These are phyloP conservation scores for Amblyopsis hoosieri DNA, from an alignment of 2,797 vertebrate species.

Conservation along the genomic window DNA sequence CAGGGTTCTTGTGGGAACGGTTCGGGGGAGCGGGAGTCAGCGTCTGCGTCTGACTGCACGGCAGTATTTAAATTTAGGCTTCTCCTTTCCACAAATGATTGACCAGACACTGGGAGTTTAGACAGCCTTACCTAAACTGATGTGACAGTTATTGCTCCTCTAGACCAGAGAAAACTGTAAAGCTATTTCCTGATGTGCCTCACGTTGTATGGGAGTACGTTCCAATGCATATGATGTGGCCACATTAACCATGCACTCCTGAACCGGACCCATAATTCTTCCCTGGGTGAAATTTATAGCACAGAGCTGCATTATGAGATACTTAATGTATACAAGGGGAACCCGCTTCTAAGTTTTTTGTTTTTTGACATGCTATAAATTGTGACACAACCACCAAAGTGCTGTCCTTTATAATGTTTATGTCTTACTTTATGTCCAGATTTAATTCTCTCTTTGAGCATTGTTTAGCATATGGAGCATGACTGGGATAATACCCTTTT, in stretches of 20 bases:
- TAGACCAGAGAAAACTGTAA: conserved; percentile 72
- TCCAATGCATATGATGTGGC: conserved; percentile 77
- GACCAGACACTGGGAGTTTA: conserved; percentile 73
- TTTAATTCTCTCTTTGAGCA: conserved; percentile 20
- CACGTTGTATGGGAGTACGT: conserved; percentile 80
- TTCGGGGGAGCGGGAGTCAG: conserved; percentile 20
- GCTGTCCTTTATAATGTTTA: conserved; percentile 57
- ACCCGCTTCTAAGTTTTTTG: conserved; percentile 46
- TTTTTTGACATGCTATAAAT: conserved; percentile 67
- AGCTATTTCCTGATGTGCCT: conserved; percentile 86
- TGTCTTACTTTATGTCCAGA: conserved; percentile 38
- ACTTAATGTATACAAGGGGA: conserved; percentile 51
- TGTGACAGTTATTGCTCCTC: conserved; percentile 83
- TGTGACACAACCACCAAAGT: conserved; percentile 54
- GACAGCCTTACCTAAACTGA: conserved; percentile 77
- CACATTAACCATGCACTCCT: conserved; percentile 72
- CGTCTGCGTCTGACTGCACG: conserved; percentile 45
- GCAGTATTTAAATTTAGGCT: conserved; percentile 63
- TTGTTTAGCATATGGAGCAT: conserved; percentile 18
- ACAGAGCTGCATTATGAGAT: conserved; percentile 61
- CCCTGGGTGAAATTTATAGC: conserved; percentile 65
- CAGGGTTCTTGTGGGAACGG: conserved; percentile 29
- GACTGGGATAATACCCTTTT: conserved; percentile 1
- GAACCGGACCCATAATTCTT: conserved; percentile 69
- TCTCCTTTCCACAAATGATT: conserved; percentile 66